phyloP scores from a whole-genome alignment of 2,797 vertebrate genomes.

The Scolopax bukidnonensis region DNA sequence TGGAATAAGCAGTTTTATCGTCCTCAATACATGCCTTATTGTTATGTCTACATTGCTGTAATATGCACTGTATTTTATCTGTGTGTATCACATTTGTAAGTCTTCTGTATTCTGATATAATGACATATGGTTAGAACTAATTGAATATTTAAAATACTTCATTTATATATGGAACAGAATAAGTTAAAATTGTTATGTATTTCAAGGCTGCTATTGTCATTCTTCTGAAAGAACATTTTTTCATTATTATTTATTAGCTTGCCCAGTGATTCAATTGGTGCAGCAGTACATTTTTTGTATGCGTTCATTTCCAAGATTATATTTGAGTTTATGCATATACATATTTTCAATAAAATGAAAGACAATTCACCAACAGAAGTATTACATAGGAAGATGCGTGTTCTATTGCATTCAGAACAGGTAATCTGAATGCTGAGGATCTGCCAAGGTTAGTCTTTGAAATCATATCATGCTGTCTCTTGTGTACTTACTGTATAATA shows the following conservation, averaged over 20 bases:
- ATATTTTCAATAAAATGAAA: constrained; percentile 1
- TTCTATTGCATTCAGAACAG: constrained; percentile 13
- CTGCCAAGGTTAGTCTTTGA: constrained; percentile 35
- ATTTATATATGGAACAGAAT: background rate
- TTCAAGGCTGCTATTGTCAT: background rate
- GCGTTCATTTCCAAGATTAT: background rate
- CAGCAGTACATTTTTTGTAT: background rate
- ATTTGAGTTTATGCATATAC: background rate
- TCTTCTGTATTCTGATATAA: background rate
- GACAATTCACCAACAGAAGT: background rate
- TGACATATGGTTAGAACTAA: background rate
- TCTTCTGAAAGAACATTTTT: background rate
- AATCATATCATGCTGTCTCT: constrained; percentile 24
- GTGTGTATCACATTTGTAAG: background rate
- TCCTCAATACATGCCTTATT: background rate
- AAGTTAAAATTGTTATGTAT: background rate
- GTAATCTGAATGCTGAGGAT: constrained; percentile 36
- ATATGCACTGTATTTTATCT: background rate
- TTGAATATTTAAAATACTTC: constrained; percentile 11
- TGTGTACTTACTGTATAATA: constrained; percentile 40
- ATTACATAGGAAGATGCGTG: background rate
- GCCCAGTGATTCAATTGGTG: background rate
- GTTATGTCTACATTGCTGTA: background rate
- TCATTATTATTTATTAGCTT: background rate
- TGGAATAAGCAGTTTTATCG: background rate